These are phyloP conservation scores for Palythoa grandis DNA, from an alignment of 92 coral and sea anemone genomes.

Conservation along the genomic window DNA sequence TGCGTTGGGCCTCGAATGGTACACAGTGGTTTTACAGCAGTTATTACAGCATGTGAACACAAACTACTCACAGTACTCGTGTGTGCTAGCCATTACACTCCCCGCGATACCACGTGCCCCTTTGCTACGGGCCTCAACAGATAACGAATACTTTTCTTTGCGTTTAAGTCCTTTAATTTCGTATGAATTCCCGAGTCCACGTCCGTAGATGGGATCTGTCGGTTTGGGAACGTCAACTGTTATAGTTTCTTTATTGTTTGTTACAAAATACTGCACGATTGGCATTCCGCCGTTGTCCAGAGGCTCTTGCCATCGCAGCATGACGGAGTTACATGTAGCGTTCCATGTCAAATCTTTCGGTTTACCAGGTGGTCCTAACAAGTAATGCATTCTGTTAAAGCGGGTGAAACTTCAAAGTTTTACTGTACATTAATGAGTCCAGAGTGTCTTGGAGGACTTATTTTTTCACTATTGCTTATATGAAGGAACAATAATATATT, in stretches of 20 bases:
- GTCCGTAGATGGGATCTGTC: conserved; percentile 32
- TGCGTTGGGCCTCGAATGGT: too few relatives aligned
- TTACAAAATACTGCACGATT: conserved; percentile 37
- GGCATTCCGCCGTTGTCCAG: conserved; percentile 38
- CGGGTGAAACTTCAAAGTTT: too few relatives aligned
- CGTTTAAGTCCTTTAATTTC: conserved; percentile 19
- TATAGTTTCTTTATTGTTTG: neutral
- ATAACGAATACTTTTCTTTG: neutral
- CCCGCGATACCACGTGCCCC: conserved; percentile 16
- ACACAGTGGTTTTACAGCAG: neutral
- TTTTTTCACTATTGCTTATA: too few relatives aligned
- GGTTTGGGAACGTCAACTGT: conserved; percentile 32
- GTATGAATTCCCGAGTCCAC: conserved; percentile 29
- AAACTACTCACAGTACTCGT: conserved; percentile 34
- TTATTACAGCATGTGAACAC: neutral
- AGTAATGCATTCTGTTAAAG: neutral
- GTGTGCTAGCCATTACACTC: neutral
- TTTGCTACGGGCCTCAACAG: conserved; percentile 31
- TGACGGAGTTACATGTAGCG: conserved; percentile 29
- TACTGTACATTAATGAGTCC: too few relatives aligned
- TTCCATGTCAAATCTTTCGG: conserved; percentile 25
- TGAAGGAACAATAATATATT: too few relatives aligned
- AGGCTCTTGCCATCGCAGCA: conserved; percentile 24
- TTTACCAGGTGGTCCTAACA: conserved; percentile 31
- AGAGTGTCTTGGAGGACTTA: too few relatives aligned